A percentile compares a stretch with the other conserved stretches of the same genome.
phyloP scores from a whole-genome alignment of 2,888 invertebrate genomes.

The Spodoptera picta region DNA sequence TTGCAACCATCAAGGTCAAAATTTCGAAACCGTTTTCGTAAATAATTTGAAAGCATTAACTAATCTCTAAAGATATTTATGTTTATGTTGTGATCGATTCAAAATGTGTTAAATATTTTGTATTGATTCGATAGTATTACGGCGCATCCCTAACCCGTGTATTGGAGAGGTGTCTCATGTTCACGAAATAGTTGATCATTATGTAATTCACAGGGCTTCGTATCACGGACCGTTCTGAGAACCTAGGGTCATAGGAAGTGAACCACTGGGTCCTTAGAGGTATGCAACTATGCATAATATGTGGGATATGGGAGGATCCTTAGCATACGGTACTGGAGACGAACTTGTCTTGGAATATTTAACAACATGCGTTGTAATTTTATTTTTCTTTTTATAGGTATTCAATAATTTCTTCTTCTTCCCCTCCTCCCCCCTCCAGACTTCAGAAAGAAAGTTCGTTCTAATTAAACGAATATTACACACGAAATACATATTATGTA shows the following conservation, averaged over 20 bases:
- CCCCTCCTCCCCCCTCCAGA: too few relatives aligned
- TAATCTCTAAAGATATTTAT: too few relatives aligned
- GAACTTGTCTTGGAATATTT: not conserved
- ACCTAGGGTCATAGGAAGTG: conserved; percentile 59
- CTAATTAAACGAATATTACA: too few relatives aligned
- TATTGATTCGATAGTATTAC: conserved; percentile 18
- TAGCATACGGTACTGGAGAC: not conserved
- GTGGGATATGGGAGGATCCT: conserved; percentile 11
- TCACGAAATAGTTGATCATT: conserved; percentile 82
- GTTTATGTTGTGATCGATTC: too few relatives aligned
- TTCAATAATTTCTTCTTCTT: too few relatives aligned
- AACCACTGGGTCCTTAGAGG: conserved; percentile 33
- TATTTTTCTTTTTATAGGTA: too few relatives aligned
- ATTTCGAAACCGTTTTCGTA: too few relatives aligned
- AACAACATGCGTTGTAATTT: not conserved
- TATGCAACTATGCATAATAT: conserved; percentile 3
- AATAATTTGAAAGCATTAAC: too few relatives aligned
- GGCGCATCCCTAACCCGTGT: conserved; percentile 55
- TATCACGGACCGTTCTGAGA: conserved; percentile 65
- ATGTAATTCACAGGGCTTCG: conserved; percentile 75
- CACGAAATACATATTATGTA: too few relatives aligned
- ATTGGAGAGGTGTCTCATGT: conserved; percentile 67
- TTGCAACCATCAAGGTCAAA: too few relatives aligned
- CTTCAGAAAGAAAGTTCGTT: too few relatives aligned
- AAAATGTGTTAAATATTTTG: too few relatives aligned